phyloP scores from a whole-genome alignment of 2,888 invertebrate genomes.

The Caprella mutica region DNA sequence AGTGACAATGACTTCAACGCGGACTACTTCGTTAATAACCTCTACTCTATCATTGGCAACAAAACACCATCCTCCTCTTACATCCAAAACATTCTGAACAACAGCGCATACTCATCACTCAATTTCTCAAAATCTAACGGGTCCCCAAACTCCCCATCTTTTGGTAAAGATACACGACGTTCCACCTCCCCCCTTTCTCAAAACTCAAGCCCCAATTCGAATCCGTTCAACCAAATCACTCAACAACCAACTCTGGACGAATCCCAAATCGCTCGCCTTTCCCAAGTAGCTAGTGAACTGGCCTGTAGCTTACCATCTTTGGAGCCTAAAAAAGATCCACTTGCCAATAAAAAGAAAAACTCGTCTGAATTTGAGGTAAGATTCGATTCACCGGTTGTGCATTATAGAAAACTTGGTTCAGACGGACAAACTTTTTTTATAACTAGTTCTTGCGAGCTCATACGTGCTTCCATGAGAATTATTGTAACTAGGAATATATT shows the following conservation, averaged over 20 bases:
- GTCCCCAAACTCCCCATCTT: not conserved
- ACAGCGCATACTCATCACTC: too few relatives aligned
- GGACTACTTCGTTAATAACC: too few relatives aligned
- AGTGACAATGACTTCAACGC: too few relatives aligned
- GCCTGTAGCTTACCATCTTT: conserved; percentile 70
- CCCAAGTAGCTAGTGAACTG: conserved; percentile 39
- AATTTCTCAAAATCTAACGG: not conserved
- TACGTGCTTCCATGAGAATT: too few relatives aligned
- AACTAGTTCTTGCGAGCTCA: too few relatives aligned
- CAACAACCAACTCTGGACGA: conserved; percentile 8
- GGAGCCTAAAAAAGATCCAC: conserved; percentile 63
- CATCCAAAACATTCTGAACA: too few relatives aligned
- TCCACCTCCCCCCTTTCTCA: not conserved
- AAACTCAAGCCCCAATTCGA: not conserved
- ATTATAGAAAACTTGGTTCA: too few relatives aligned
- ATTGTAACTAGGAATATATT: too few relatives aligned
- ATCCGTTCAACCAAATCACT: not conserved
- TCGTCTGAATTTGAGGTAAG: conserved; percentile 74
- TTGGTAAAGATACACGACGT: not conserved
- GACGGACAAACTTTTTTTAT: too few relatives aligned
- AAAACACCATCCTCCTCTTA: too few relatives aligned
- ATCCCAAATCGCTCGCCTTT: conserved; percentile 12
- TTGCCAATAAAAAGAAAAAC: conserved; percentile 77
- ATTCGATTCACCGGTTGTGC: too few relatives aligned
- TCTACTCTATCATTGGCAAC: too few relatives aligned